These are phyloP conservation scores for Polia nebulosa DNA, from an alignment of 2,888 invertebrate genomes.

Conservation along the genomic window DNA sequence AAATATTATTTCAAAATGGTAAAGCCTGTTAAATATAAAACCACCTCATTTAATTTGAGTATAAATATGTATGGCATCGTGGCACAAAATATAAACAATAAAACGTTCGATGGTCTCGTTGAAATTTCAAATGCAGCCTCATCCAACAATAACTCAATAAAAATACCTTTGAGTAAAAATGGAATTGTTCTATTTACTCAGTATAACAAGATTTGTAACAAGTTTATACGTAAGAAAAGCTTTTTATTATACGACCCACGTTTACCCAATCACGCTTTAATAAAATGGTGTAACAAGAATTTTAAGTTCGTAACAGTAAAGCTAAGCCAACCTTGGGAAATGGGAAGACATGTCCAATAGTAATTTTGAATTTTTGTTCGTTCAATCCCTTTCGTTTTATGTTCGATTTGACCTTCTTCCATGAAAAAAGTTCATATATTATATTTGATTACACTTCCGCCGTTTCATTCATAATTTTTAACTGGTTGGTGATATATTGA, in stretches of 20 bases:
- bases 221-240: conserved; percentile 34
- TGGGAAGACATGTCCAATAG: conserved; percentile 36
- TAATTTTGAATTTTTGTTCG: conserved; percentile 51
- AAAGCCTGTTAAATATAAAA: neutral
- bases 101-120: conserved; percentile 30
- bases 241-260: conserved; percentile 70
- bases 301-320: conserved; percentile 66
- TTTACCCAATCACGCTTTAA: conserved; percentile 73
- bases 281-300: conserved; percentile 74
- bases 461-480: conserved; percentile 62
- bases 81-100: conserved; percentile 40
- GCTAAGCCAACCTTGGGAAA: conserved; percentile 41
- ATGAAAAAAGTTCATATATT: conserved; percentile 45
- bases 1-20: neutral
- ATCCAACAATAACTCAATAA: conserved; percentile 56
- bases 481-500: conserved; percentile 49
- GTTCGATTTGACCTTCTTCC: conserved; percentile 60
- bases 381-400: conserved; percentile 53
- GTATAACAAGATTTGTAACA: conserved; percentile 47
- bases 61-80: conserved; percentile 30
- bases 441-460: conserved; percentile 46
- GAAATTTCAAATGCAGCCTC: conserved; percentile 37
- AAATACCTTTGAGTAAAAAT: conserved; percentile 53
- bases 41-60: conserved; percentile 9
- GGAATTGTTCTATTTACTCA: conserved; percentile 46